phyloP scores from a whole-genome alignment of 2,113 vertebrate species.

The Perognathus longimembris region DNA sequence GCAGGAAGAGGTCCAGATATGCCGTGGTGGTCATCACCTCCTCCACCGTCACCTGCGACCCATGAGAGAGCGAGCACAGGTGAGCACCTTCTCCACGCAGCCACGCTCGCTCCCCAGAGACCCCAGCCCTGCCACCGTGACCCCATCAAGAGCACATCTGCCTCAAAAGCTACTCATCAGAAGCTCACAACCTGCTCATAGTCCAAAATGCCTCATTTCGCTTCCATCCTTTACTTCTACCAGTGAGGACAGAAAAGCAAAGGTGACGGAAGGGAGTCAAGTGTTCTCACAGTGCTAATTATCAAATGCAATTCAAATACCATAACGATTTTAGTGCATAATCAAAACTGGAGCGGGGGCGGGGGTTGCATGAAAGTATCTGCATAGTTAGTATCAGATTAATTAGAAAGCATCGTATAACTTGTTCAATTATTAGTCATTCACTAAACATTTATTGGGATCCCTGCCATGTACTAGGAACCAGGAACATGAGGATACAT shows the following conservation, averaged over 20 bases:
- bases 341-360: not conserved
- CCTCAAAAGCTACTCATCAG: not conserved
- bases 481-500: not conserved
- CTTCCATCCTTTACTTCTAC: not conserved
- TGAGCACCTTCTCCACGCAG: not conserved
- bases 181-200: not conserved
- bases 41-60: constrained; percentile 93
- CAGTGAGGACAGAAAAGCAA: not conserved
- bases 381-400: constrained; percentile 52
- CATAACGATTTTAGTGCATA: constrained; percentile 42
- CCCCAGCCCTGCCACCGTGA: not conserved
- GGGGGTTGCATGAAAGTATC: constrained; percentile 44
- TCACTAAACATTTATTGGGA: constrained; percentile 56
- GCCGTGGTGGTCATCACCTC: constrained; percentile 99
- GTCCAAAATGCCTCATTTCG: not conserved
- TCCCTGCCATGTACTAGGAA: not conserved
- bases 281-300: not conserved
- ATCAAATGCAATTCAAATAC: constrained; percentile 41
- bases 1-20: constrained; percentile 96
- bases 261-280: constrained; percentile 7
- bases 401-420: constrained; percentile 49
- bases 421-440: constrained; percentile 50
- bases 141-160: not conserved
- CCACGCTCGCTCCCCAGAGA: accelerated
- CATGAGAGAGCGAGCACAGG: constrained; percentile 14